phyloP scores from a whole-genome alignment of 2,113 vertebrate species.

The Heterotilapia buettikoferi region DNA sequence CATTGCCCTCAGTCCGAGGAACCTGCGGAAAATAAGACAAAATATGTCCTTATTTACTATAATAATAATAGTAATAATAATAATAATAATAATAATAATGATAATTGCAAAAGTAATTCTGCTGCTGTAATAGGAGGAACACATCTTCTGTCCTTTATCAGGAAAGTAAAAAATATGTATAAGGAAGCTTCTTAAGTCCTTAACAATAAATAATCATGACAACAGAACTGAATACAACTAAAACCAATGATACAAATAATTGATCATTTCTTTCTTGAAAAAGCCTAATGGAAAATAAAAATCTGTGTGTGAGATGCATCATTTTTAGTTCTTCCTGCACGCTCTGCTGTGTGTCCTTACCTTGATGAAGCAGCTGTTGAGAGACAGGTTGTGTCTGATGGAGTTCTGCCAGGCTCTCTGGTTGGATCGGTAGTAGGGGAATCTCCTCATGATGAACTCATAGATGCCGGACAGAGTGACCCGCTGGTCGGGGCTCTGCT shows the following conservation, averaged over 20 bases:
- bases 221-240: neutral
- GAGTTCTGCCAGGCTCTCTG: constrained; percentile 99
- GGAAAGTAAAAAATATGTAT: neutral
- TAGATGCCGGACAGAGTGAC: constrained; percentile 96
- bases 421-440: constrained; percentile 95
- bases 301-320: neutral
- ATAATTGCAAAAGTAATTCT: neutral
- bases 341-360: constrained; percentile 51
- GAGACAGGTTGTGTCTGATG: constrained; percentile 95
- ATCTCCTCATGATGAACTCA: constrained; percentile 95
- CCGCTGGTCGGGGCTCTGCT: constrained; percentile 90
- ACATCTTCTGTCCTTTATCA: neutral
- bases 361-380: constrained; percentile 98
- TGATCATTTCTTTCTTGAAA: neutral
- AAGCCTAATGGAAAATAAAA: neutral
- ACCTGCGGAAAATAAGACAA: constrained; percentile 67
- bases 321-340: neutral
- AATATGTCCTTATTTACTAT: neutral
- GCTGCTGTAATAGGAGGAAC: neutral
- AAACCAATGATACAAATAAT: neutral
- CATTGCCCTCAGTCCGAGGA: constrained; percentile 89
- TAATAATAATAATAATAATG: neutral
- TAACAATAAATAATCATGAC: neutral
- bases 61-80: neutral
- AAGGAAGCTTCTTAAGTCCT: neutral